Base-by-base conservation (phyloP, 1,140 invertebrate genomes). In the Zaprionus vittiger region DNA sequence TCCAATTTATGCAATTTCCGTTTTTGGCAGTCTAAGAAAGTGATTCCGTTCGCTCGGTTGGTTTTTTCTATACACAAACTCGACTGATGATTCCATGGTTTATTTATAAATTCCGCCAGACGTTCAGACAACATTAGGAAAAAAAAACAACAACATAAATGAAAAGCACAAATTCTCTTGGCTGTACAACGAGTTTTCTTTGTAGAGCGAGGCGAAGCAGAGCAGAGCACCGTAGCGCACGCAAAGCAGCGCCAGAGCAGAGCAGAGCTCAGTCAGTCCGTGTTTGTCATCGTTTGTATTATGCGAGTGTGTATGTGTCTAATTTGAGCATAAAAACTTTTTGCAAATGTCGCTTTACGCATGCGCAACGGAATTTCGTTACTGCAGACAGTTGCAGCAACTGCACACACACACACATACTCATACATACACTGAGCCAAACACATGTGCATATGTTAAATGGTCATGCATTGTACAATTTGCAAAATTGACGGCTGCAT, bases 61-160 rank as follows among this genome's bases (percentile, higher is more conserved):
- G 64, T 38, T 54, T 14, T 55, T 57, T 49, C 62, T 44, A 55
- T 41, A 70, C 52, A 57, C n/a, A 47, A 66, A 72, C 73, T 64
- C 49, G 17, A 56, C 57, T 59, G 75, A 92, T 92, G 91, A 92
- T 92, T 92, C 91, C 86, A 92, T 92, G 82, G 79, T 87, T 92
- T 92, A 91, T 92, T 92, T 92, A 74, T 91, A 92, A 92, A 74
- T 80, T 87, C n/a, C 56, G 69, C 85, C 63, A 79, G 71, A 66
- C 63, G 26, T 72, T 71, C 74, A 24, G 44, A 66, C 64, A 85
- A 64, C 73, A 75, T 59, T 52, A 70, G 49, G 26, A 24, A 44
- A 47, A 57, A 69, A 61, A 15, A 69, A 47, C 65, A 60, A 41
- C 22, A 14, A 20, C 59, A 57, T 56, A 54, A 73, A 61, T 37